Evolutionary conservation across 2,888 invertebrate species (phyloP).

Genomic region (Lochmaea crataegi): DNA sequence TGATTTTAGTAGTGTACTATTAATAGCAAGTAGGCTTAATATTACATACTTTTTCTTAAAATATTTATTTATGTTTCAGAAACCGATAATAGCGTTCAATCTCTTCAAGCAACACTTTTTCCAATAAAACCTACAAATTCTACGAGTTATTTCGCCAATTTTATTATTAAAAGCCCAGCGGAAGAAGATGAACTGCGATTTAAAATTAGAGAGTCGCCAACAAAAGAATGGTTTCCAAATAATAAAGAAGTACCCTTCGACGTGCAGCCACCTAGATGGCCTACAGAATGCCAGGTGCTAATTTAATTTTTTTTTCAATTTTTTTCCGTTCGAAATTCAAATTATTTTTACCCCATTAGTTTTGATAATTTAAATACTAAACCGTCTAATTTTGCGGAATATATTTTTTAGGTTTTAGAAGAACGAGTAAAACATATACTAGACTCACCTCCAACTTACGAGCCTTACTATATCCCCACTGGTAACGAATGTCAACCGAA

Average conservation of each 20-base stretch:
- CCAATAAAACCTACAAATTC: constrained; percentile 64
- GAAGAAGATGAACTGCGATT: constrained; percentile 61
- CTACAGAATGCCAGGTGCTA: constrained; percentile 86
- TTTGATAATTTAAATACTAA: too few species aligned
- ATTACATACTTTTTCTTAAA: too few species aligned
- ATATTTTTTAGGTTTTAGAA: constrained; percentile 76
- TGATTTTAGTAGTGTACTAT: too few species aligned
- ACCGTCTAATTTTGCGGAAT: background rate
- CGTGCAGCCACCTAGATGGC: constrained; percentile 87
- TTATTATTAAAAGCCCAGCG: constrained; percentile 69
- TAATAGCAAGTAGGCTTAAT: too few species aligned
- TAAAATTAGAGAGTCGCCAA: constrained; percentile 48
- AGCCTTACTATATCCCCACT: constrained; percentile 82
- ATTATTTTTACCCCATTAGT: too few species aligned
- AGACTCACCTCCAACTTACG: constrained; percentile 78
- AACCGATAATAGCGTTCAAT: constrained; percentile 67
- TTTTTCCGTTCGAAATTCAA: too few species aligned
- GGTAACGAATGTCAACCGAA: constrained; percentile 86
- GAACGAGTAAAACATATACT: constrained; percentile 84
- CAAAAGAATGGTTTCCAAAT: constrained; percentile 72
- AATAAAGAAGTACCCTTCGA: constrained; percentile 63
- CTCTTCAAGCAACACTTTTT: constrained; percentile 76
- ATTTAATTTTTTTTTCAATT: background rate
- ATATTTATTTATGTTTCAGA: constrained; percentile 42
- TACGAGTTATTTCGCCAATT: constrained; percentile 72